These are phyloP conservation scores for Scelioninae gen. 1 DNA, from an alignment of 2,888 invertebrate species.

Conservation along the genomic window DNA sequence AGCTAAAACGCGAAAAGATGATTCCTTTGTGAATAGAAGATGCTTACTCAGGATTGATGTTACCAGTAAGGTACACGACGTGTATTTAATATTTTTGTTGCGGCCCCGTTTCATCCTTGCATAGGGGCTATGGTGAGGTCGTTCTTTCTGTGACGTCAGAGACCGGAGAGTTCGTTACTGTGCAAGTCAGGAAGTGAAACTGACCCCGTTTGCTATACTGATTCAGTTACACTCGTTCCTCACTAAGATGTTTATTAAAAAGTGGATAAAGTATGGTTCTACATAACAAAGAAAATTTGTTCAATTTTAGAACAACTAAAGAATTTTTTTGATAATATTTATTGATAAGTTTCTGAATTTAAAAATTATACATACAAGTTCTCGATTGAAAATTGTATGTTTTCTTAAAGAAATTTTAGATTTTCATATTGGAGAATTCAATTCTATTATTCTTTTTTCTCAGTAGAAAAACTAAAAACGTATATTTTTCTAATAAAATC, in stretches of 20 bases:
- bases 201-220: constrained; percentile 65
- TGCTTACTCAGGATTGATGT: constrained; percentile 25
- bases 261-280: constrained; percentile 10
- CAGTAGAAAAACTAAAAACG: too few relatives aligned
- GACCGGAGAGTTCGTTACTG: constrained; percentile 52
- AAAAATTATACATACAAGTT: too few relatives aligned
- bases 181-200: constrained; percentile 55
- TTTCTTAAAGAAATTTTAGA: too few relatives aligned
- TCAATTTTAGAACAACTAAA: neutral
- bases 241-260: constrained; percentile 42
- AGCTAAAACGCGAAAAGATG: constrained; percentile 7
- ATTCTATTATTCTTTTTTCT: too few relatives aligned
- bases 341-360: too few relatives aligned
- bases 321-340: too few relatives aligned
- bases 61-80: constrained; percentile 19
- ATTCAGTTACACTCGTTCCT: constrained; percentile 43
- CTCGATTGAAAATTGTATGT: too few relatives aligned
- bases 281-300: neutral
- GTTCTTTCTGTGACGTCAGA: constrained; percentile 66
- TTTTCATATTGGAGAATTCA: too few relatives aligned
- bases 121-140: constrained; percentile 60
- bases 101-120: constrained; percentile 48
- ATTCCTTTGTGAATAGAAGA: constrained; percentile 30
- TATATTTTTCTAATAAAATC: too few relatives aligned
- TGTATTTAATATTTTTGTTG: constrained; percentile 56